Conservation (phyloP, 2,888 invertebrate species). For the Zaprionus bogoriensis region DNA sequence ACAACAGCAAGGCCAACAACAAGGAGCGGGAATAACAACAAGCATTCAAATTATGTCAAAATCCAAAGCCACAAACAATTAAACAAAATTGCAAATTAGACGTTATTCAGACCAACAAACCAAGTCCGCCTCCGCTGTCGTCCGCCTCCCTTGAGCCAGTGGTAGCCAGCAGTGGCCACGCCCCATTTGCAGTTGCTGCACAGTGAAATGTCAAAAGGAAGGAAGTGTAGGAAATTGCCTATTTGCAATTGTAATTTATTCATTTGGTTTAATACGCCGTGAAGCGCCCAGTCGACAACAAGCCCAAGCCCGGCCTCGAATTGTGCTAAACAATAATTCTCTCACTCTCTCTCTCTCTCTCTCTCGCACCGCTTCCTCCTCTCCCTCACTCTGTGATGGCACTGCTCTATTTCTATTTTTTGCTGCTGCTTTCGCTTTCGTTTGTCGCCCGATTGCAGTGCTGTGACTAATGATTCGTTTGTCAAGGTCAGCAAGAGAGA, state of each 20-base stretch:
- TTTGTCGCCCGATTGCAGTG: constrained; percentile 41
- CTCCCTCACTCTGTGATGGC: constrained; percentile 5
- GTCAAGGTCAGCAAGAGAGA: constrained; percentile 57
- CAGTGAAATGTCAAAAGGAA: constrained; percentile 58
- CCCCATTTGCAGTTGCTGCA: constrained; percentile 61
- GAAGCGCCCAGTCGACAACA: constrained; percentile 58
- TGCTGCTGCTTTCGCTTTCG: constrained; percentile 21
- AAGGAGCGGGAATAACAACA: constrained; percentile 28
- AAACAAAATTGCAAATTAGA: constrained; percentile 79
- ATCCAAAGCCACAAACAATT: constrained; percentile 76
- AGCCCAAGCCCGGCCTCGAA: constrained; percentile 35
- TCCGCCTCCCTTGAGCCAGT: no score
- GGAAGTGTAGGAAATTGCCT: constrained; percentile 78
- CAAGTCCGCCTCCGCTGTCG: constrained; percentile 1
- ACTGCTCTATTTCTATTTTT: constrained; percentile 19
- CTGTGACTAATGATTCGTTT: constrained; percentile 66
- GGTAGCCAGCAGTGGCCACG: constrained; percentile 41
- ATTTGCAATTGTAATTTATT: constrained; percentile 79
- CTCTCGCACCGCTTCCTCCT: constrained; percentile 9
- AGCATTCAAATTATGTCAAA: constrained; percentile 69
- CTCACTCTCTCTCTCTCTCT: neutral
- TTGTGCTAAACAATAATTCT: constrained; percentile 66
- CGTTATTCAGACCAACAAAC: constrained; percentile 65
- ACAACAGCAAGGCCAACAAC: constrained; percentile 8
- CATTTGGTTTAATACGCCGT: constrained; percentile 76